These are phyloP conservation scores for Ptyas mucosa DNA, from an alignment of 2,113 vertebrate species.

Conservation along the genomic window DNA sequence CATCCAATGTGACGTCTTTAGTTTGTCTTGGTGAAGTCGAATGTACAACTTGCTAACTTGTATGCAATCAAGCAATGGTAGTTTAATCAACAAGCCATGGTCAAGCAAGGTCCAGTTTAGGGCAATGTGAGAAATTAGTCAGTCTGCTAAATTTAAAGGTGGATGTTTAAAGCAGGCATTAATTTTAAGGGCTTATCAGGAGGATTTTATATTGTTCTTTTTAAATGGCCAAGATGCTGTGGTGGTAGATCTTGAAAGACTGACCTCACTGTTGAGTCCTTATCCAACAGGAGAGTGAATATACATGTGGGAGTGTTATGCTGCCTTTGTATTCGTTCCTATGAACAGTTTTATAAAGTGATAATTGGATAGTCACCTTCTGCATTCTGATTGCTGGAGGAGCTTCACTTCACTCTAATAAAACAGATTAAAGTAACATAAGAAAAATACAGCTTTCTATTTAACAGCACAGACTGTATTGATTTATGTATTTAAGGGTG, in stretches of 20 bases:
- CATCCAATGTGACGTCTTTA: neutral
- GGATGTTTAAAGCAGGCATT: neutral
- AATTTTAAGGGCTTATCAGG: neutral
- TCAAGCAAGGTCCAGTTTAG: neutral
- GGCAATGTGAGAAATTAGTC: neutral
- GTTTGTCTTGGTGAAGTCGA: neutral
- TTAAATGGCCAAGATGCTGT: neutral
- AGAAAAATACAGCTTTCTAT: slow-evolving; percentile 27
- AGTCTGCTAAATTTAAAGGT: neutral
- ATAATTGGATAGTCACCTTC: slow-evolving; percentile 51
- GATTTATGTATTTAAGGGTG: slow-evolving; percentile 36
- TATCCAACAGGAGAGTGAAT: slow-evolving; percentile 39
- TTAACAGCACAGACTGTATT: slow-evolving; percentile 33
- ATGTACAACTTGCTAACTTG: neutral
- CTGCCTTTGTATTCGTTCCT: slow-evolving; percentile 27
- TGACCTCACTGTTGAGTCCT: neutral
- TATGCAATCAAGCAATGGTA: neutral
- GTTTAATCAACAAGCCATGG: neutral
- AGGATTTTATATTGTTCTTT: neutral
- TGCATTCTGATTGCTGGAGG: slow-evolving; percentile 32
- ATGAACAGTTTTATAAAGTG: slow-evolving; percentile 49
- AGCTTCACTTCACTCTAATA: slow-evolving; percentile 46
- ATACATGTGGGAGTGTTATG: slow-evolving; percentile 44
- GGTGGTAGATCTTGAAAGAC: neutral
- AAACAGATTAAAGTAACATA: slow-evolving; percentile 32